phyloP scores from a whole-genome alignment of 2,888 invertebrate genomes.

The Silvanus unidentatus region DNA sequence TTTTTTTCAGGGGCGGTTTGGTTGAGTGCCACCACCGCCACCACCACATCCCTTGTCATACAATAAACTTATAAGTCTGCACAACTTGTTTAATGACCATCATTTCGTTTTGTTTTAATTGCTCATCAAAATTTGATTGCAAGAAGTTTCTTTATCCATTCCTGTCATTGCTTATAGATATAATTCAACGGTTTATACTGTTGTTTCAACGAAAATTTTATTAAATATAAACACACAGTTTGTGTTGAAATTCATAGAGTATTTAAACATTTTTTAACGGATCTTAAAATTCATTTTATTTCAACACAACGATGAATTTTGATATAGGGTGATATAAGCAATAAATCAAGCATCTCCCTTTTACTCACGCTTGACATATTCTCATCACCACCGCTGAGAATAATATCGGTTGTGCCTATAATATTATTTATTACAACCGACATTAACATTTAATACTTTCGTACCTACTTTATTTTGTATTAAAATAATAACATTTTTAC shows the following conservation, averaged over 20 bases:
- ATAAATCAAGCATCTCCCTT: slow-evolving; percentile 28
- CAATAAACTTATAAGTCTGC: slow-evolving; percentile 42
- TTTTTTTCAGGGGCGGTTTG: slow-evolving; percentile 10
- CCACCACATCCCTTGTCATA: slow-evolving; percentile 27
- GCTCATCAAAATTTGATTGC: slow-evolving; percentile 48
- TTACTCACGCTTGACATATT: slow-evolving; percentile 12
- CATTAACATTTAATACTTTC: slow-evolving; percentile 24
- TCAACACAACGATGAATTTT: neutral
- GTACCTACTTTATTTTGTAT: slow-evolving; percentile 20
- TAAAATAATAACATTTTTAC: slow-evolving; percentile 39
- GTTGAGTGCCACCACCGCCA: slow-evolving; percentile 21
- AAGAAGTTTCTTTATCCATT: slow-evolving; percentile 41
- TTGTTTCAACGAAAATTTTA: slow-evolving; percentile 4
- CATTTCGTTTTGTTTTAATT: slow-evolving; percentile 48
- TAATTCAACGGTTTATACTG: too few relatives aligned
- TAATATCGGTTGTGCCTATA: slow-evolving; percentile 10
- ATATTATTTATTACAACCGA: slow-evolving; percentile 26
- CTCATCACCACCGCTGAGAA: too few relatives aligned
- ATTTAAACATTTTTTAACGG: slow-evolving; percentile 1
- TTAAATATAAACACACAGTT: neutral
- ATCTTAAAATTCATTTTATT: neutral
- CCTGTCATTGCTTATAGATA: slow-evolving; percentile 27
- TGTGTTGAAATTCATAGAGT: too few relatives aligned
- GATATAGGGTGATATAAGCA: slow-evolving; percentile 30
- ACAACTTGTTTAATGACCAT: slow-evolving; percentile 43